Percentiles rank a stretch among this genome's conserved stretches.
These are phyloP conservation scores for Liparis tanakae DNA, from an alignment of 2,797 vertebrate genomes.

Conservation along the genomic window DNA sequence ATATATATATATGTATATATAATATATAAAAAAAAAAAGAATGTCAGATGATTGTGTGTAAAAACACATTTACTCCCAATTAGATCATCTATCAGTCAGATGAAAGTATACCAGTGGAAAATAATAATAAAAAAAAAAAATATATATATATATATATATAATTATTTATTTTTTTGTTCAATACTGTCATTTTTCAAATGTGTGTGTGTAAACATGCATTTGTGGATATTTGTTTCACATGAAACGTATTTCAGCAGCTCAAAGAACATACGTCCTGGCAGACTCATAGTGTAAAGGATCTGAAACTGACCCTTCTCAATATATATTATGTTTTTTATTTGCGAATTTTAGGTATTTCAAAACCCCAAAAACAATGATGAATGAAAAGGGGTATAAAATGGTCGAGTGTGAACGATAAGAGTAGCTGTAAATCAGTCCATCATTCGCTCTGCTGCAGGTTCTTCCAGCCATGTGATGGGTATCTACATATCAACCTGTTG, in stretches of 20 bases:
- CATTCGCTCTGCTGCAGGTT: slow-evolving; percentile 42
- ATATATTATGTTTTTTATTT: background rate
- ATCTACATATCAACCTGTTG: slow-evolving; percentile 10
- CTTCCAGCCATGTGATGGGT: slow-evolving; percentile 40
- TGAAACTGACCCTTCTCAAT: background rate
- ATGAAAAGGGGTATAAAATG: background rate
- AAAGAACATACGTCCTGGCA: background rate
- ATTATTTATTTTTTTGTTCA: too few relatives aligned
- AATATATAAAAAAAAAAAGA: too few relatives aligned
- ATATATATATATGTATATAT: too few relatives aligned
- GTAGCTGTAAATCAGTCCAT: slow-evolving; percentile 21
- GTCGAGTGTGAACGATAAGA: slow-evolving; percentile 5
- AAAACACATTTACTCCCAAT: too few relatives aligned
- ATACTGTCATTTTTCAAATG: too few relatives aligned
- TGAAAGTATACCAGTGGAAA: too few relatives aligned
- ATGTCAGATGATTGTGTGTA: too few relatives aligned
- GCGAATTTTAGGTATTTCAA: background rate
- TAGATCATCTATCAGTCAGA: too few relatives aligned
- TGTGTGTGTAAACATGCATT: background rate
- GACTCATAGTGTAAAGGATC: background rate
- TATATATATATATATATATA: too few relatives aligned
- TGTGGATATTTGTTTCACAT: background rate
- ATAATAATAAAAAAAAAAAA: too few relatives aligned
- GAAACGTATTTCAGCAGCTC: background rate
- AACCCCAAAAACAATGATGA: background rate